phyloP scores from a whole-genome alignment of 2,113 vertebrate genomes.

The Plecotus auritus region DNA sequence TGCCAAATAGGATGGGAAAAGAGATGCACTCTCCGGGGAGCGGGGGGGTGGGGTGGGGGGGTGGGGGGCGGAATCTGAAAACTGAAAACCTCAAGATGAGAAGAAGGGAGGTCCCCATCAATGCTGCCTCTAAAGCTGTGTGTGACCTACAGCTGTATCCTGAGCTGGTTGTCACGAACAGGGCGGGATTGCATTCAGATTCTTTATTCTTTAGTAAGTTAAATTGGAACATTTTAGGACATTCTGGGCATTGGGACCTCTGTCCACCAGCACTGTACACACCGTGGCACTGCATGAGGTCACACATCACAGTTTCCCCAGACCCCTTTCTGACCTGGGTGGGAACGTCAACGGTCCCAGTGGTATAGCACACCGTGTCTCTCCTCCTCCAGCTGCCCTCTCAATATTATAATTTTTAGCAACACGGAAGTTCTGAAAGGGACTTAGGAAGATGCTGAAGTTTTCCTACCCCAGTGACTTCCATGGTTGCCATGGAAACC shows the following conservation, averaged over 20 bases:
- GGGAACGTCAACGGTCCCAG: fast-evolving
- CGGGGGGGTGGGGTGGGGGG: too few species aligned
- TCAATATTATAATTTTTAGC: fast-evolving
- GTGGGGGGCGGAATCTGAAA: neutral
- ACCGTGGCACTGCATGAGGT: fast-evolving
- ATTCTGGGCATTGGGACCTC: fast-evolving
- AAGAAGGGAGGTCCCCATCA: neutral
- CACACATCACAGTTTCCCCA: fast-evolving
- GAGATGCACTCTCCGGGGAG: neutral
- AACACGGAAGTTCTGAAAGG: neutral
- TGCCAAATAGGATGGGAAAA: neutral
- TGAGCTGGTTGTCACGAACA: fast-evolving
- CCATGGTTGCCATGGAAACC: neutral
- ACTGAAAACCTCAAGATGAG: neutral
- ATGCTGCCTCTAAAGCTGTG: fast-evolving
- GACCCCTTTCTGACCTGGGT: neutral
- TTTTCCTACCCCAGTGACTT: fast-evolving
- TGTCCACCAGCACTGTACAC: fast-evolving
- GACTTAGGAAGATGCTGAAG: neutral
- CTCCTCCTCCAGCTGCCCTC: too few species aligned
- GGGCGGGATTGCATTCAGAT: neutral
- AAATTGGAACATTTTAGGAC: neutral
- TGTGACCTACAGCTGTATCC: neutral
- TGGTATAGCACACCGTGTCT: fast-evolving
- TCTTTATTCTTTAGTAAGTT: neutral